Evolutionary conservation across 2,113 vertebrate genomes (phyloP), one percentile per base, ranked within the genome.

Genomic region (Protobothrops mucrosquamatus): DNA sequence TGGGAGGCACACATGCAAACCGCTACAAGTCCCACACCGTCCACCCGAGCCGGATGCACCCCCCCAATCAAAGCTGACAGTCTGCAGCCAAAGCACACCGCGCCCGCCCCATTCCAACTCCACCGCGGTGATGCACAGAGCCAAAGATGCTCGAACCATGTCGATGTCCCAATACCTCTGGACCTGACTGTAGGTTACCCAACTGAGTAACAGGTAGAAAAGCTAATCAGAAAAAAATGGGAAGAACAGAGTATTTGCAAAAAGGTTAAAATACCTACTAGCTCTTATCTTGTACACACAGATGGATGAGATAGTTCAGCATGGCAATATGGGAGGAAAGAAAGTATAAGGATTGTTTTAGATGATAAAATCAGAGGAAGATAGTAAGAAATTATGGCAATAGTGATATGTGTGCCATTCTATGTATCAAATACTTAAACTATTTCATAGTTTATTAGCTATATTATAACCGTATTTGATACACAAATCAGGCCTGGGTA

Each of bases 311-410:
- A 43, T 23, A 15, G 20, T 24, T 81, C 12, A 48, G 10, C 9
- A 56, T 85, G 4, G 93, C 0, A 0, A 96, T 96, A 96, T 93
- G 91, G 43, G 95, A 95, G 88, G 94, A 94, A 96, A 94, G 95
- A 95, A 95, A 96, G 94, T 91, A 93, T 46, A 96, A 95, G 93
- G 95, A 93, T 93, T 95, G 29, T n/a, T 52, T 48, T 61, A 12
- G 34, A 15, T 64, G 26, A 14, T 46, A 43, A 55, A 92, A 88
- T 55, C 64, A 74, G 23, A 54, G 12, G 18, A 87, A 64, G 88
- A 61, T n/a, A 69, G 23, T 57, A 43, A 48, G 7, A 88, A 48
- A 43, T 20, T 81, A 26, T 43, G 6, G 6, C 14, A 56, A 7
- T 87, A 26, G 4, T 92, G 24, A 11, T 15, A 23, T 46, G 43